Percentiles rank a stretch among this genome's conserved stretches.
These are phyloP conservation scores for Littorina saxatilis DNA, from an alignment of 1,140 invertebrate species.

Conservation along the genomic window DNA sequence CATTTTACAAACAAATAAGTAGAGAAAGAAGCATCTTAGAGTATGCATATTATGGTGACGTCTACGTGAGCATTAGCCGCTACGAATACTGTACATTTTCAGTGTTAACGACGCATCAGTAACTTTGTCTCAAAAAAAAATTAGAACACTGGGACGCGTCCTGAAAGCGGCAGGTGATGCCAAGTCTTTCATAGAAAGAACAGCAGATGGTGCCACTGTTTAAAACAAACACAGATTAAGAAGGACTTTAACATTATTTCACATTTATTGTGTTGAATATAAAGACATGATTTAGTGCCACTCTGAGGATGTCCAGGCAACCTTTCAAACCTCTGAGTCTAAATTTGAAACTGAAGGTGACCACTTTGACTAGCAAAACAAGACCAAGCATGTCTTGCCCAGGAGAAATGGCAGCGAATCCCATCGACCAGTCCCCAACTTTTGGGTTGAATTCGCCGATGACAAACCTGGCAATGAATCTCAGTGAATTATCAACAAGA, in stretches of 20 bases:
- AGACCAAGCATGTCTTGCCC: constrained; percentile 20
- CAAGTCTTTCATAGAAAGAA: constrained; percentile 2
- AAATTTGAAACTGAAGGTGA: constrained; percentile 32
- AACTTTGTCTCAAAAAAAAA: not conserved
- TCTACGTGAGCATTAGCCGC: not conserved
- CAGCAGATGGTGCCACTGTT: constrained; percentile 22
- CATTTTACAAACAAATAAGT: not conserved
- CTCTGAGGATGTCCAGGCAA: constrained; percentile 37
- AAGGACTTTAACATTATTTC: not conserved
- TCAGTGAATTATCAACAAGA: constrained; percentile 60
- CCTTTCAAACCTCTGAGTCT: constrained; percentile 28
- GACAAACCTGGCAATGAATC: constrained; percentile 57
- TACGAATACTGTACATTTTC: not conserved
- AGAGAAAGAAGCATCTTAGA: not conserved
- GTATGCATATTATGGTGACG: not conserved
- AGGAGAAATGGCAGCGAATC: constrained; percentile 34
- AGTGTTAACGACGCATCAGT: not conserved
- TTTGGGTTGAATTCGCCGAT: constrained; percentile 59
- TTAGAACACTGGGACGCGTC: not conserved
- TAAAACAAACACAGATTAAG: not conserved
- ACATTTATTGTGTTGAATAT: not conserved
- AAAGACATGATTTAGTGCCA: not conserved
- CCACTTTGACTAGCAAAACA: constrained; percentile 22
- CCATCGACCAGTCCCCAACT: constrained; percentile 21
- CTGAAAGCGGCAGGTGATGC: constrained; percentile 31